Conservation (phyloP, 2,113 vertebrate species). For the Elachura formosa region DNA sequence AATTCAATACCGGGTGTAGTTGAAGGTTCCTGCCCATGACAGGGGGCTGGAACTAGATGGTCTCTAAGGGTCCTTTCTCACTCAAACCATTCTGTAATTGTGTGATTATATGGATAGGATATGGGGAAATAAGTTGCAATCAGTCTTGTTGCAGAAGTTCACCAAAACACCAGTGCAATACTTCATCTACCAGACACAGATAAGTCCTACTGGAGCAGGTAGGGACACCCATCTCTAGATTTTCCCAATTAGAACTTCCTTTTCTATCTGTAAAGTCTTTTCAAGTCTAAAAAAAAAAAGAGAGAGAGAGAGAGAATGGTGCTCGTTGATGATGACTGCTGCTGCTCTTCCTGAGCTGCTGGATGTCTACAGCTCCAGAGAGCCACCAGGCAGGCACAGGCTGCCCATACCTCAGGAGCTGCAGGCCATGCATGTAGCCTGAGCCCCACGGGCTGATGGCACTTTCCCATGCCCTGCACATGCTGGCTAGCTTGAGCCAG, state of each 20-base stretch:
- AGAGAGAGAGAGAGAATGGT: not conserved
- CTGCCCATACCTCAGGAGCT: accelerated
- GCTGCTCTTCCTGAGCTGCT: not conserved
- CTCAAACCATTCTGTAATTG: not conserved
- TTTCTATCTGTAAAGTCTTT: not conserved
- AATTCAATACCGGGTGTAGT: accelerated
- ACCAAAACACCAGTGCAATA: not conserved
- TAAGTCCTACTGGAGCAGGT: accelerated
- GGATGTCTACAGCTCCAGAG: too few relatives aligned
- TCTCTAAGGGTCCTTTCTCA: not conserved
- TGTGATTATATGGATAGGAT: not conserved
- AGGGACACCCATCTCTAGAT: not conserved
- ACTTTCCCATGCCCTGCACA: accelerated
- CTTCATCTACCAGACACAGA: not conserved
- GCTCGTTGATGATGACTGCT: not conserved
- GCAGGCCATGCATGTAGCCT: not conserved
- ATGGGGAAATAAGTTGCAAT: not conserved
- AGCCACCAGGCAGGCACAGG: accelerated
- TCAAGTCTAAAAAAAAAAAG: not conserved
- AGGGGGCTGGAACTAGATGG: not conserved
- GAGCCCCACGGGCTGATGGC: accelerated
- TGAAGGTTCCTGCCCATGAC: not conserved
- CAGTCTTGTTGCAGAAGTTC: not conserved
- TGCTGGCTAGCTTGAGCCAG: accelerated
- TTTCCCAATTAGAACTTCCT: not conserved